A percentile compares a stretch with the other conserved stretches of the same genome.
Conservation (phyloP, 2,113 vertebrate genomes). For the Percina caprodes region DNA sequence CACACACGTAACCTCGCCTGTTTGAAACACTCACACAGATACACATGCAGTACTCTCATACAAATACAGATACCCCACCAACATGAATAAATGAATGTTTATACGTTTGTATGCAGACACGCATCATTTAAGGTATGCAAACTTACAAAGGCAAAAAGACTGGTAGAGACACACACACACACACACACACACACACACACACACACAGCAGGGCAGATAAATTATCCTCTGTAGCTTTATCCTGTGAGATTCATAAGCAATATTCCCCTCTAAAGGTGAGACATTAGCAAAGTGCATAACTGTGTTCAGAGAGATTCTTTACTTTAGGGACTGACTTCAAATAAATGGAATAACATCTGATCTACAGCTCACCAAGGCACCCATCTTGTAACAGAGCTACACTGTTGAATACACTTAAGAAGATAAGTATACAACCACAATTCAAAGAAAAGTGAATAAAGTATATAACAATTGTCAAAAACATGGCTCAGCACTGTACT, state of each 20-base stretch:
- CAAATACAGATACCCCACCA: neutral
- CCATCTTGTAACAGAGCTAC: neutral
- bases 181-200: neutral
- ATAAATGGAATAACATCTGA: conserved; percentile 36
- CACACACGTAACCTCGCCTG: neutral
- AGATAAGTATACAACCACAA: neutral
- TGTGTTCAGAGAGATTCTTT: conserved; percentile 44
- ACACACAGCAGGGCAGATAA: conserved; percentile 25
- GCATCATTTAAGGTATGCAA: conserved; percentile 48
- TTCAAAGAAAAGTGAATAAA: neutral
- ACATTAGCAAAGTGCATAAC: conserved; percentile 45
- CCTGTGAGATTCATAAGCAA: conserved; percentile 51
- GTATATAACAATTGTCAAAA: no score
- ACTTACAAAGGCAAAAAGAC: conserved; percentile 5
- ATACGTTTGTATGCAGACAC: conserved; percentile 26
- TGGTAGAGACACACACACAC: neutral
- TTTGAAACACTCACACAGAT: neutral
- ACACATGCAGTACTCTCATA: neutral
- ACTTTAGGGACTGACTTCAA: conserved; percentile 30
- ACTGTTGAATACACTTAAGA: neutral
- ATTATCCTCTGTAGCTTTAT: conserved; percentile 31
- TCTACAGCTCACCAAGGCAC: neutral
- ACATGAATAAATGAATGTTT: conserved; percentile 36
- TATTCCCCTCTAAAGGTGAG: conserved; percentile 45
- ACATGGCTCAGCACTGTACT: neutral